Conservation (phyloP, 2,797 vertebrate species). For the Syncerus caffer region DNA sequence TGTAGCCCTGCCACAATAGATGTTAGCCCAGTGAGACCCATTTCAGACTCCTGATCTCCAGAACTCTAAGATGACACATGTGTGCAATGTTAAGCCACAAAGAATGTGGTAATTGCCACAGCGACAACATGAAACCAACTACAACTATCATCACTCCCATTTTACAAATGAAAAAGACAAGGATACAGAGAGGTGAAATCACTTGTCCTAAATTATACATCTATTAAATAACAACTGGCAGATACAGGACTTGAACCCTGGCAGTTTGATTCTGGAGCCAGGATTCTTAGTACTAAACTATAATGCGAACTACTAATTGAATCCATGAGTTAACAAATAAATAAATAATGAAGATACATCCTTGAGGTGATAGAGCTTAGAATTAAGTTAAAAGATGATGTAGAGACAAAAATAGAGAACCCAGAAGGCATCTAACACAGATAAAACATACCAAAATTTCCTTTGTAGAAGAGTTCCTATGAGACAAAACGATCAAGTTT, state of each 20-base stretch:
- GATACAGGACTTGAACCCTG: not conserved
- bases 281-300: not conserved
- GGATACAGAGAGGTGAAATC: not conserved
- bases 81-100: not conserved
- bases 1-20: fast-evolving
- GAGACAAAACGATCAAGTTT: not conserved
- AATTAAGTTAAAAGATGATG: not conserved
- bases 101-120: not conserved
- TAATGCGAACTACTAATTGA: not conserved
- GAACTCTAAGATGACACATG: not conserved
- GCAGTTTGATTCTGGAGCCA: not conserved
- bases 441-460: not conserved
- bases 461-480: not conserved
- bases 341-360: not conserved
- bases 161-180: not conserved
- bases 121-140: not conserved
- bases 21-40: not conserved
- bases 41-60: not conserved
- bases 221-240: not conserved
- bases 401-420: not conserved
- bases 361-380: not conserved
- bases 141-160: not conserved
- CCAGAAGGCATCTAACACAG: not conserved
- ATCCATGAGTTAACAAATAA: not conserved
- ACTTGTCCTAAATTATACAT: not conserved